phyloP scores from a whole-genome alignment of 2,113 vertebrate species.

The Bufo bufo region DNA sequence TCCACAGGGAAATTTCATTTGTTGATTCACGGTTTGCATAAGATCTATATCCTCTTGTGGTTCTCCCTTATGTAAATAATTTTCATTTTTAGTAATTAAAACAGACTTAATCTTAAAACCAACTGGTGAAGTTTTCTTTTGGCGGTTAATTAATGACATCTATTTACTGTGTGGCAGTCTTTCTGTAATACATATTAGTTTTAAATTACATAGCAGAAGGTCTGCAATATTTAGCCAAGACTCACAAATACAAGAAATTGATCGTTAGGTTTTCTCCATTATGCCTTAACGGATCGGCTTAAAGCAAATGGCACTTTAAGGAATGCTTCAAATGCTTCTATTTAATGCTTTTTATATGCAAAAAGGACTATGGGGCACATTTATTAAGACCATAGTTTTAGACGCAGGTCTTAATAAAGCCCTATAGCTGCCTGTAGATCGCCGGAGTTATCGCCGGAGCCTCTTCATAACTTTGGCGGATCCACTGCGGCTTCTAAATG shows the following conservation, averaged over 20 bases:
- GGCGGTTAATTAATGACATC: not conserved
- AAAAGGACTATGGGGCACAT: too few relatives aligned
- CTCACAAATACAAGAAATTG: not conserved
- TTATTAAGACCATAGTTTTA: too few relatives aligned
- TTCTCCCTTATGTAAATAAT: not conserved
- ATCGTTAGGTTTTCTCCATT: not conserved
- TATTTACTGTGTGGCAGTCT: constrained; percentile 8
- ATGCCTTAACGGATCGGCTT: too few relatives aligned
- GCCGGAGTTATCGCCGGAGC: too few relatives aligned
- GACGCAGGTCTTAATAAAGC: too few relatives aligned
- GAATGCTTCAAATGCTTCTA: too few relatives aligned
- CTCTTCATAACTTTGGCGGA: too few relatives aligned
- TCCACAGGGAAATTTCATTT: constrained; percentile 8
- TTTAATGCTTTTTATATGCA: too few relatives aligned
- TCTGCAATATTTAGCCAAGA: not conserved
- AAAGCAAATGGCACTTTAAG: too few relatives aligned
- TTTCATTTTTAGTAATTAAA: not conserved
- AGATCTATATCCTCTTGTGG: constrained; percentile 16
- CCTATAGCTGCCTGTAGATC: too few relatives aligned
- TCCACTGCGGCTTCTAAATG: too few relatives aligned
- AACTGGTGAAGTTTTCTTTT: not conserved
- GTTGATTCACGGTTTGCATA: not conserved
- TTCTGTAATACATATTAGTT: not conserved
- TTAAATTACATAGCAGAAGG: not conserved
- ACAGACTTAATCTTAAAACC: constrained; percentile 21